Percentiles rank a stretch among this genome's conserved stretches.
Evolutionary conservation across 2,888 invertebrate genomes (phyloP).

Genomic region (Clusia tigrina): DNA sequence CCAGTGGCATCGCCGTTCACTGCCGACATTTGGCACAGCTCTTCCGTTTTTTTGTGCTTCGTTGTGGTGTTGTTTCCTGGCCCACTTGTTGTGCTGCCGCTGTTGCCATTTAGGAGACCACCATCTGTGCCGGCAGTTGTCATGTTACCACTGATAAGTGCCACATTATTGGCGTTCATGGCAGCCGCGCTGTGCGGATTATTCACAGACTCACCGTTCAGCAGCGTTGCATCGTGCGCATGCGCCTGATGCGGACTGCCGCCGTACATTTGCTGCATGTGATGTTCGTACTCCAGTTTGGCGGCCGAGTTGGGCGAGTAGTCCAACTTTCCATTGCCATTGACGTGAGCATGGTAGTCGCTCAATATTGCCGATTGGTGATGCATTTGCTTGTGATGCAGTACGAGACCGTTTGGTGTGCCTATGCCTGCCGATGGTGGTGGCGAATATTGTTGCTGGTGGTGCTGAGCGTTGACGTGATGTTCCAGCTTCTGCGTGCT

Average conservation of each 20-base stretch:
- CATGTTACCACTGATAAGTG: constrained; percentile 32
- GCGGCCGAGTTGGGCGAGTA: constrained; percentile 52
- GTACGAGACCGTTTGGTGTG: constrained; percentile 44
- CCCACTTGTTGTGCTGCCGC: constrained; percentile 18
- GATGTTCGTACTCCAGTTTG: constrained; percentile 55
- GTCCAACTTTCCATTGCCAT: constrained; percentile 55
- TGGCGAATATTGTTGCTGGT: constrained; percentile 49
- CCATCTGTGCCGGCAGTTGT: constrained; percentile 22
- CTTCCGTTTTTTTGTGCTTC: constrained; percentile 49
- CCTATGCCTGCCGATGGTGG: constrained; percentile 41
- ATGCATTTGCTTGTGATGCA: constrained; percentile 43
- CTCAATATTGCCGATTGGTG: constrained; percentile 44
- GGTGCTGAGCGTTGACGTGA: constrained; percentile 46
- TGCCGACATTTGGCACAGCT: constrained; percentile 47
- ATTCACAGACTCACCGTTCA: background rate
- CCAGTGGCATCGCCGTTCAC: constrained; percentile 21
- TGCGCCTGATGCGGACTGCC: constrained; percentile 53
- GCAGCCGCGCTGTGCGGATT: constrained; percentile 14
- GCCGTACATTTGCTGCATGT: constrained; percentile 56
- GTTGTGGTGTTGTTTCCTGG: constrained; percentile 11
- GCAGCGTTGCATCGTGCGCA: constrained; percentile 1
- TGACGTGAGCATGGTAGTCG: constrained; percentile 50
- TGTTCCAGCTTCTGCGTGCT: constrained; percentile 54
- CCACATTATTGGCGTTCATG: constrained; percentile 38
- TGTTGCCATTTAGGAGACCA: constrained; percentile 33